Conservation (phyloP, 2,888 invertebrate species). For the Drosophila buzzatii region DNA sequence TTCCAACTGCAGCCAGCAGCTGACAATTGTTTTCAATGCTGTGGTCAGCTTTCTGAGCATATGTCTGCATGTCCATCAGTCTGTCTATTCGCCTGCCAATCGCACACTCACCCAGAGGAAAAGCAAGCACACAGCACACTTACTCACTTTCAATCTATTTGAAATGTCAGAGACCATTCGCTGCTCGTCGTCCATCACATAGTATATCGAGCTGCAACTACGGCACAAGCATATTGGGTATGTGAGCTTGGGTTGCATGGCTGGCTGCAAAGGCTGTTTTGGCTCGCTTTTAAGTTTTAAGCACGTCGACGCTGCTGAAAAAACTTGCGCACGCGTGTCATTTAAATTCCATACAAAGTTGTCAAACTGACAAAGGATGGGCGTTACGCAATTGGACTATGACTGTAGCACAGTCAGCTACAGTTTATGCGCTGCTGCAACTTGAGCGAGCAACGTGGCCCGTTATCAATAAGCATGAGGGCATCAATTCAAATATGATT, state of each 20-base stretch:
- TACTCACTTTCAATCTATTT: conserved; percentile 64
- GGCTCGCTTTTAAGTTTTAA: conserved; percentile 59
- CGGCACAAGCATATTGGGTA: conserved; percentile 23
- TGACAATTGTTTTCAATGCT: conserved; percentile 80
- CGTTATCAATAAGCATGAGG: conserved; percentile 68
- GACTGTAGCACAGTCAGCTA: background rate
- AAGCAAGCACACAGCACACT: background rate
- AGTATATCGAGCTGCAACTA: conserved; percentile 24
- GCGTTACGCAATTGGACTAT: conserved; percentile 8
- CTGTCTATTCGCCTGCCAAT: conserved; percentile 27
- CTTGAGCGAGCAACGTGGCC: conserved; percentile 48
- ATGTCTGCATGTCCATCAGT: conserved; percentile 16
- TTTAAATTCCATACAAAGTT: conserved; percentile 65
- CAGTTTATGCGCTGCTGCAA: conserved; percentile 46
- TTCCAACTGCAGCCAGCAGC: conserved; percentile 65
- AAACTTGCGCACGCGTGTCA: conserved; percentile 64
- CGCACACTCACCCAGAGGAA: conserved; percentile 20
- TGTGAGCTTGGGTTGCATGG: conserved; percentile 45
- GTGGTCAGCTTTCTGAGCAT: conserved; percentile 61
- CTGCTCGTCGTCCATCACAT: conserved; percentile 39
- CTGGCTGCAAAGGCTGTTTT: conserved; percentile 61
- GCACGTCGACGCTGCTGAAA: conserved; percentile 65
- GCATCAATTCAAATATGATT: conserved; percentile 64
- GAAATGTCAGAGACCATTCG: conserved; percentile 54
- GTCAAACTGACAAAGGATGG: conserved; percentile 43